Percentiles rank a stretch among this genome's conserved stretches.
Evolutionary conservation across 2,797 vertebrate genomes (phyloP).

Genomic region (Alca torda): DNA sequence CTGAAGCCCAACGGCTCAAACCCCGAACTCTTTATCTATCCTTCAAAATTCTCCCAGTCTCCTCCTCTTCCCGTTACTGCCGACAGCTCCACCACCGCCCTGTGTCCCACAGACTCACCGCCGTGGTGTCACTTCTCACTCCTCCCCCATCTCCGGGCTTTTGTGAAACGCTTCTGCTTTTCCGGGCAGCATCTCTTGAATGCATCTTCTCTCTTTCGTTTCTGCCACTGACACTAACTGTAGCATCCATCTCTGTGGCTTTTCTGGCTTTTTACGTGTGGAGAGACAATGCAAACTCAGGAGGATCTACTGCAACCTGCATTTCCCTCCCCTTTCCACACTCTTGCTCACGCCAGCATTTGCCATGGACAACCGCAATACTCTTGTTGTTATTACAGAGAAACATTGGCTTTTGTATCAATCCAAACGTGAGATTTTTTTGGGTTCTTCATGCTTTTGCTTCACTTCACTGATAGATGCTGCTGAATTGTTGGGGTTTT

Average conservation of each 20-base stretch:
- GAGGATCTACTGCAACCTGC: not conserved
- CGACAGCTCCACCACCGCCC: not conserved
- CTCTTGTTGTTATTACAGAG: not conserved
- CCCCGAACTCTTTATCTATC: not conserved
- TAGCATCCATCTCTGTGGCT: not conserved
- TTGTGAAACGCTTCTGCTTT: not conserved
- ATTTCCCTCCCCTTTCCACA: not conserved
- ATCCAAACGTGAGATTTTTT: not conserved
- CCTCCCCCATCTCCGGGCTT: not conserved
- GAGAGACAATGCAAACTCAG: not conserved
- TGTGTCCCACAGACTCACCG: not conserved
- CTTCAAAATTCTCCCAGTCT: not conserved
- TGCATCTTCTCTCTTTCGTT: not conserved
- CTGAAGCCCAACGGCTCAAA: slow-evolving; percentile 1
- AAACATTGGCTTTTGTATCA: not conserved
- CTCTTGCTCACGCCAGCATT: not conserved
- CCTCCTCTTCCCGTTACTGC: not conserved
- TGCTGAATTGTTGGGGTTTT: not conserved
- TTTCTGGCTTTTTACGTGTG: not conserved
- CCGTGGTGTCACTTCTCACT: not conserved
- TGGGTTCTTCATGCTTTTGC: not conserved
- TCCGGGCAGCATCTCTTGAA: not conserved
- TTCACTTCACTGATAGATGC: not conserved
- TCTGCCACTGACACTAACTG: not conserved
- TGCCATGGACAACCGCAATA: fast-evolving